Conservation (phyloP, 2,797 vertebrate genomes). For the Perodicticus potto region DNA sequence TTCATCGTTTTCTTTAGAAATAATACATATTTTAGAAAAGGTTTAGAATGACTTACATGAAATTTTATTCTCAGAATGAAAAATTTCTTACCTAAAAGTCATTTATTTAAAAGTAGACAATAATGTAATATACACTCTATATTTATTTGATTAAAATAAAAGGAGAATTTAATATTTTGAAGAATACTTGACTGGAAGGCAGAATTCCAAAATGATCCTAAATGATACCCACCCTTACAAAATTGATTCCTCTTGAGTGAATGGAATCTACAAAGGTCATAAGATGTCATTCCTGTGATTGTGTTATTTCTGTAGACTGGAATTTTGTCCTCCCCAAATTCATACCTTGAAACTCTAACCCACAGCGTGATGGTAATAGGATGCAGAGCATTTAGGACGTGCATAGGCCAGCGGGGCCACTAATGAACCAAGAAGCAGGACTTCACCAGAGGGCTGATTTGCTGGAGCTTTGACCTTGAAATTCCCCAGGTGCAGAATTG, state of each 20-base stretch:
- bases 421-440: background rate
- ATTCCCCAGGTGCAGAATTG: background rate
- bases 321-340: background rate
- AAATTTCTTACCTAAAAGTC: background rate
- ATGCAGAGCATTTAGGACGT: background rate
- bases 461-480: background rate
- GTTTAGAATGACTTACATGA: background rate
- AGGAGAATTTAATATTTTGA: background rate
- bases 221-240: background rate
- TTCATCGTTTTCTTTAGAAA: slow-evolving; percentile 8
- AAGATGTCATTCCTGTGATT: background rate
- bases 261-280: background rate
- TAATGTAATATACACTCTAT: background rate
- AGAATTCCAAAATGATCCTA: background rate
- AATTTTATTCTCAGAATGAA: slow-evolving; percentile 26
- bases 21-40: background rate
- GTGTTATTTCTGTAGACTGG: background rate
- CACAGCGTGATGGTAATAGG: background rate
- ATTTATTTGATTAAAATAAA: slow-evolving; percentile 30
- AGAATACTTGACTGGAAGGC: background rate
- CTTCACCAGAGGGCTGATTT: background rate
- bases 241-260: background rate
- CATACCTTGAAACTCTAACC: background rate
- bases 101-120: background rate
- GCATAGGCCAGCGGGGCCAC: accelerated